A percentile compares a stretch with the other conserved stretches of the same genome.
phyloP scores from a whole-genome alignment of 64 coral and sea anemone species.

The Porites lutea region DNA sequence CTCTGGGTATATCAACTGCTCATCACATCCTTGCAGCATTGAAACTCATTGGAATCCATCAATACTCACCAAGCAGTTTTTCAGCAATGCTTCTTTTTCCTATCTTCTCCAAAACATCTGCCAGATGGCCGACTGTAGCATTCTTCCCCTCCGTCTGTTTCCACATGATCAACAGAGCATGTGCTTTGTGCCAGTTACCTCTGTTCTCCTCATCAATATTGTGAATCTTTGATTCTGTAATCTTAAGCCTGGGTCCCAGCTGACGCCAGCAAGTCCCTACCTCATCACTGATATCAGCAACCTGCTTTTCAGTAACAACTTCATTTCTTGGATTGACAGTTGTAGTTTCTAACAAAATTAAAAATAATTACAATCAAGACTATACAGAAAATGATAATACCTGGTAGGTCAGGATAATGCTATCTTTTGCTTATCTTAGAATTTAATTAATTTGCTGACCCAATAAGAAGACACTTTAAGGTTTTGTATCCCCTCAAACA shows the following conservation, averaged over 20 bases:
- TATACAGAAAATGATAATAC: no score
- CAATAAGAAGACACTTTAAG: no score
- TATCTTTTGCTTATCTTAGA: no score
- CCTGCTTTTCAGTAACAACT: constrained; percentile 34
- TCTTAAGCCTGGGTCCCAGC: constrained; percentile 62
- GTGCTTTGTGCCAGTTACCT: constrained; percentile 69
- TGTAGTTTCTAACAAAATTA: no score
- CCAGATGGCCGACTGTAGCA: constrained; percentile 46
- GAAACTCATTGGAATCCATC: neutral
- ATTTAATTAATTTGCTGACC: no score
- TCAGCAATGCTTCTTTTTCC: constrained; percentile 63
- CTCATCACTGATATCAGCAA: constrained; percentile 70
- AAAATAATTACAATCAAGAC: no score
- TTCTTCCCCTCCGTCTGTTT: neutral
- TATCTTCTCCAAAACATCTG: constrained; percentile 36
- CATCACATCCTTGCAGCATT: neutral
- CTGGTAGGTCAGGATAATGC: no score
- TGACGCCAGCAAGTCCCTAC: constrained; percentile 76
- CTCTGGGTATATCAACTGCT: no score
- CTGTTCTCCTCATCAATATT: constrained; percentile 68
- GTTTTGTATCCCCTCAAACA: no score
- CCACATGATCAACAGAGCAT: constrained; percentile 57
- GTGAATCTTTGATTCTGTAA: constrained; percentile 62
- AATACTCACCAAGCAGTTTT: constrained; percentile 51
- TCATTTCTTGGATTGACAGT: constrained; percentile 9